phyloP scores from a whole-genome alignment of 2,888 invertebrate genomes.

The Athrips mouffetella region DNA sequence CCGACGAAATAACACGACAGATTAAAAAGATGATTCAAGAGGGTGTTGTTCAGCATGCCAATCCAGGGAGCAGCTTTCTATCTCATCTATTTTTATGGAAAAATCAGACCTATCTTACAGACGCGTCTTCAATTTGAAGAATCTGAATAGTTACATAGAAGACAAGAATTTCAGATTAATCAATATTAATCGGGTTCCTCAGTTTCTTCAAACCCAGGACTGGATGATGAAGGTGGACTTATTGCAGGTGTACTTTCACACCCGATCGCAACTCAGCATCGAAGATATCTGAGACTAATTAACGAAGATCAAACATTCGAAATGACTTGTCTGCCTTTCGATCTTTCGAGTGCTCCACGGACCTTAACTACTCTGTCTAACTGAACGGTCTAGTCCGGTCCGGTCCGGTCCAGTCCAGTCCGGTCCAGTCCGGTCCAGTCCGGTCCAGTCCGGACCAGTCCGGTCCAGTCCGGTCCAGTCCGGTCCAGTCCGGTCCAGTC shows the following conservation, averaged over 20 bases:
- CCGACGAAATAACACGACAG: background rate
- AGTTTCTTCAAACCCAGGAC: background rate
- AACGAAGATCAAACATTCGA: conserved; percentile 15
- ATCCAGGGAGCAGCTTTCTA: background rate
- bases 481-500: background rate
- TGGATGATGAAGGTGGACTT: conserved; percentile 8
- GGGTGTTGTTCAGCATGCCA: background rate
- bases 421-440: background rate
- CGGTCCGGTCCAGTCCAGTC: background rate
- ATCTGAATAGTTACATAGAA: conserved; percentile 11
- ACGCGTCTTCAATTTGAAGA: conserved; percentile 17
- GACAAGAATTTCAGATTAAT: conserved; percentile 4
- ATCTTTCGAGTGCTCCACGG: conserved; percentile 21
- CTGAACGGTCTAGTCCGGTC: conserved; percentile 23
- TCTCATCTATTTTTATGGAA: too few relatives aligned
- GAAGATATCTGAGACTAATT: conserved; percentile 22
- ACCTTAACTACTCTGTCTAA: conserved; percentile 23
- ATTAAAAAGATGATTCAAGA: background rate
- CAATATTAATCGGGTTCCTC: background rate
- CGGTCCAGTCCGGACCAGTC: background rate
- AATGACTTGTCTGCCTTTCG: conserved; percentile 27
- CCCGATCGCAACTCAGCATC: too few relatives aligned
- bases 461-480: background rate
- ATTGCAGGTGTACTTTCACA: conserved; percentile 1
- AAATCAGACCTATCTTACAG: conserved; percentile 13